Evolutionary conservation across 2,888 invertebrate species (phyloP).

Genomic region (Timema cristinae): DNA sequence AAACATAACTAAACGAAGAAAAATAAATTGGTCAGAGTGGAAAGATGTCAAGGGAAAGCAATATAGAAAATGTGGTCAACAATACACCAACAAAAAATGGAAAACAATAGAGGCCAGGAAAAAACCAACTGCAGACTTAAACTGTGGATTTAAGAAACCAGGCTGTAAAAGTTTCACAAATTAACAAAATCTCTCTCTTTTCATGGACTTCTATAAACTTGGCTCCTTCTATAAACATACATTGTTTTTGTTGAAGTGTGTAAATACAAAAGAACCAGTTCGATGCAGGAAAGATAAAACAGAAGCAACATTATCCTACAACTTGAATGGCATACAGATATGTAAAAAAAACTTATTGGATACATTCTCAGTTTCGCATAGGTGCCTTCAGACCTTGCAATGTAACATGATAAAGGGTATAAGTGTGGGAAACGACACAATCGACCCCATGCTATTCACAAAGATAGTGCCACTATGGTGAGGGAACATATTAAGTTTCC

Average conservation of each 20-base stretch:
- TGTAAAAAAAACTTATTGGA: not conserved
- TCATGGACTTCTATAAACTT: not conserved
- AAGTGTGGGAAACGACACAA: not conserved
- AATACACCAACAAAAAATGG: not conserved
- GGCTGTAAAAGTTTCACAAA: not conserved
- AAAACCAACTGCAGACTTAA: not conserved
- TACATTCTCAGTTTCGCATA: not conserved
- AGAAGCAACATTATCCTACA: not conserved
- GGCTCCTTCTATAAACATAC: not conserved
- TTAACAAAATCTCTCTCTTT: not conserved
- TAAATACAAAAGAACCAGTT: not conserved
- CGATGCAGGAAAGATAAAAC: conserved; percentile 4
- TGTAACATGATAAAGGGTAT: not conserved
- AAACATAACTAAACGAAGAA: not conserved
- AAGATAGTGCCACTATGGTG: not conserved
- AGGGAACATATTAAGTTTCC: conserved; percentile 9
- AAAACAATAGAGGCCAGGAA: not conserved
- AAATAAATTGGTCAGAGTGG: not conserved
- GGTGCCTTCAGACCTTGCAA: conserved; percentile 2
- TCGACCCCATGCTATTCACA: conserved; percentile 7
- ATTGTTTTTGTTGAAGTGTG: not conserved
- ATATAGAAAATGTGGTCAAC: not conserved
- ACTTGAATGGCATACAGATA: conserved; percentile 10
- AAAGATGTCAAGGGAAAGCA: not conserved
- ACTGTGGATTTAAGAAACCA: conserved; percentile 6